Conservation (phyloP, 2,113 vertebrate genomes). For the Columba livia region DNA sequence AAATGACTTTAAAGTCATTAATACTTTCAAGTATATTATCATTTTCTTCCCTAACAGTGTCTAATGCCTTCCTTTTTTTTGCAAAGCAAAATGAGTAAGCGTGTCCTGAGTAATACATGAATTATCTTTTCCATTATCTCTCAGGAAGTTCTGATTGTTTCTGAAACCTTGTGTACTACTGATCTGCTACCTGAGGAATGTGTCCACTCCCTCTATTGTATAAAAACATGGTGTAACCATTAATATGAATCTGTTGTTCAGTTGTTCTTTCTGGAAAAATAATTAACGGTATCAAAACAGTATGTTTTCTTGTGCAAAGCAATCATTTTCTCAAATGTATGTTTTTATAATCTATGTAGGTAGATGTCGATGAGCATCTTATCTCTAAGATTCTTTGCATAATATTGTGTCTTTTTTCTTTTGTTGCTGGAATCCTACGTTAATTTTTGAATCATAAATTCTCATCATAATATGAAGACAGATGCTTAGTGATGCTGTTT, state of each 20-base stretch:
- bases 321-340: background rate
- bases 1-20: background rate
- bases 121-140: slow-evolving; percentile 64
- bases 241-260: background rate
- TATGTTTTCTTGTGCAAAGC: background rate
- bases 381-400: background rate
- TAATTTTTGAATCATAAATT: background rate
- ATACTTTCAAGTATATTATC: background rate
- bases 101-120: slow-evolving; percentile 45
- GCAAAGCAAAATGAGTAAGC: slow-evolving; percentile 18
- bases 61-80: background rate
- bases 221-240: background rate
- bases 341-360: background rate
- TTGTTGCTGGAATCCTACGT: background rate
- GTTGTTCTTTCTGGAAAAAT: slow-evolving; percentile 20
- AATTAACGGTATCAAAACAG: background rate
- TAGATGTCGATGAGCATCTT: background rate
- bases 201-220: slow-evolving; percentile 63
- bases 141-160: slow-evolving; percentile 75
- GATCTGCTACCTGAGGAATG: slow-evolving; percentile 74
- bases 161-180: slow-evolving; percentile 44
- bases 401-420: background rate
- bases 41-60: background rate
- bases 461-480: background rate
- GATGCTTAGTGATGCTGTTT: background rate